Conservation (phyloP, 1,140 invertebrate species). For the Stenopsyche tienmushanensis region DNA sequence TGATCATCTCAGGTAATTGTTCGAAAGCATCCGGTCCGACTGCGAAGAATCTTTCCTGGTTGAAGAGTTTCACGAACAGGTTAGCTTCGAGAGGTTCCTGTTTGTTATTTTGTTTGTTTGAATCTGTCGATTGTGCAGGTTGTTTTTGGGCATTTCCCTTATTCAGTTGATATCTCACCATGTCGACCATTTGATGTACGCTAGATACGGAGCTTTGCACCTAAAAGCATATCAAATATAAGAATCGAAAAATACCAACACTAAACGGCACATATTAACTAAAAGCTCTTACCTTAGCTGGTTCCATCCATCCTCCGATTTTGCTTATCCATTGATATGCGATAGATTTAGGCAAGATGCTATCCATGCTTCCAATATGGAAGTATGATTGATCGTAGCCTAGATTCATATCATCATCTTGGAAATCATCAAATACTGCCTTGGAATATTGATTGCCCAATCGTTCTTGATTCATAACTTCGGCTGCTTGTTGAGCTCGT, state of each 20-base stretch:
- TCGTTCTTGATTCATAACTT: constrained; percentile 57
- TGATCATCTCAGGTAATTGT: constrained; percentile 46
- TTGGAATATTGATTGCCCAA: constrained; percentile 57
- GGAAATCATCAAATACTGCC: constrained; percentile 47
- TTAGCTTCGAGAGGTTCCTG: constrained; percentile 59
- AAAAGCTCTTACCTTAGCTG: constrained; percentile 43
- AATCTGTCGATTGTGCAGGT: constrained; percentile 43
- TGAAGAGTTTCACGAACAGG: constrained; percentile 50
- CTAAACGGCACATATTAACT: too few relatives aligned
- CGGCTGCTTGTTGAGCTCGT: constrained; percentile 57
- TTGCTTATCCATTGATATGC: constrained; percentile 47
- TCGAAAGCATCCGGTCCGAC: constrained; percentile 60
- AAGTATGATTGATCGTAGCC: constrained; percentile 48
- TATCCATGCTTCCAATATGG: constrained; percentile 59
- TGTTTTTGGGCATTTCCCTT: constrained; percentile 49
- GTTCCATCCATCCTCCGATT: constrained; percentile 52
- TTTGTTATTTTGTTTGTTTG: constrained; percentile 57
- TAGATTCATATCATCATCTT: constrained; percentile 50
- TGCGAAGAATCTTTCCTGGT: constrained; percentile 53
- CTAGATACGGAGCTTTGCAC: constrained; percentile 54
- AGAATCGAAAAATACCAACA: constrained; percentile 29
- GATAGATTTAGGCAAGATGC: constrained; percentile 53
- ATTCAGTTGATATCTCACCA: constrained; percentile 31
- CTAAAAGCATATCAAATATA: constrained; percentile 36
- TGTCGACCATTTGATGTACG: constrained; percentile 51